Evolutionary conservation across 53 echinoderm and acorn worm species (phyloP).

Genomic region (Henricia sp.): DNA sequence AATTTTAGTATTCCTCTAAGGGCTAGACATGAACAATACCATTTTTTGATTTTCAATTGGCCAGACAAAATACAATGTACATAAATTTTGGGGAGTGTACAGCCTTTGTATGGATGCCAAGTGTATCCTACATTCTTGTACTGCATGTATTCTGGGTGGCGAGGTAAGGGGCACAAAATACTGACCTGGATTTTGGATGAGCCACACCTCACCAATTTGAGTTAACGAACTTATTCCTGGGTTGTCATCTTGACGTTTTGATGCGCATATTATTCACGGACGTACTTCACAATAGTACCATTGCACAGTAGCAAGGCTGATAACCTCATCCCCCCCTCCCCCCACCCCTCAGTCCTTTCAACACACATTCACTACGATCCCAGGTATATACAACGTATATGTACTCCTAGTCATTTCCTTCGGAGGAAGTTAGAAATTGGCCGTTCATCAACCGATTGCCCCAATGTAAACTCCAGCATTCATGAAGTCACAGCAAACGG

Average conservation of each 20-base stretch:
- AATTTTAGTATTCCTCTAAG: too few relatives aligned
- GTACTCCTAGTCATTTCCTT: slow-evolving; percentile 57
- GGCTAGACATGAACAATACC: too few relatives aligned
- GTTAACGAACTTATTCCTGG: slow-evolving; percentile 41
- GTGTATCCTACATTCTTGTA: too few relatives aligned
- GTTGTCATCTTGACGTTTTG: slow-evolving; percentile 7
- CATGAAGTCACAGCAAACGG: too few relatives aligned
- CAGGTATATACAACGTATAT: slow-evolving; percentile 36
- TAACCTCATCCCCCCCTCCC: background rate
- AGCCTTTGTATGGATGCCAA: too few relatives aligned
- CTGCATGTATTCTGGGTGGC: too few relatives aligned
- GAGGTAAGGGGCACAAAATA: too few relatives aligned
- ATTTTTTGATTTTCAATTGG: too few relatives aligned
- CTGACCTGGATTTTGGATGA: background rate
- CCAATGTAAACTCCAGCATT: slow-evolving; percentile 23
- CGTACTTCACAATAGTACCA: background rate
- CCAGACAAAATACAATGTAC: too few relatives aligned
- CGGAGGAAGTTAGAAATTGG: slow-evolving; percentile 64
- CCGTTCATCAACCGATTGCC: slow-evolving; percentile 66
- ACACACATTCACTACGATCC: slow-evolving; percentile 16
- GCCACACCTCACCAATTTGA: background rate
- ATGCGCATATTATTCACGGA: background rate
- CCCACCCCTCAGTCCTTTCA: background rate
- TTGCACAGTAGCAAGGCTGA: background rate
- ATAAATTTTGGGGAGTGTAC: too few relatives aligned